Evolutionary conservation across 2,888 invertebrate genomes (phyloP).

Genomic region (Achlya flavicornis): DNA sequence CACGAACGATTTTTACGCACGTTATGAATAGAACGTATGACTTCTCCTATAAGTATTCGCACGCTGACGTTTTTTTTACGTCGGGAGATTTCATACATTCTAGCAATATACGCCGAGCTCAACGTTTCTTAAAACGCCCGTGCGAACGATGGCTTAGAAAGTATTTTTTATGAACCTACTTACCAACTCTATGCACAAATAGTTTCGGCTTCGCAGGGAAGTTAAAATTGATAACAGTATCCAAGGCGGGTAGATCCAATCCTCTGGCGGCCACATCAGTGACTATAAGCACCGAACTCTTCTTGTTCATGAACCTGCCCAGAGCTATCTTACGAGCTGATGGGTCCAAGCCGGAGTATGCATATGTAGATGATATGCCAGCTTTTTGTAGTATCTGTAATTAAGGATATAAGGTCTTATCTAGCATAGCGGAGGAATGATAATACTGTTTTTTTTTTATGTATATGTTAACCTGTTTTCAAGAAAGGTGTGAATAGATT

Average conservation of each 20-base stretch:
- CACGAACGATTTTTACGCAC: too few species aligned
- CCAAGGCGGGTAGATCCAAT: conserved; percentile 97
- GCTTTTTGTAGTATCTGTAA: conserved; percentile 88
- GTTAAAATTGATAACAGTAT: conserved; percentile 98
- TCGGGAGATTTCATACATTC: too few species aligned
- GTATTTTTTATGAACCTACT: conserved; percentile 49
- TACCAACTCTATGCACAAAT: conserved; percentile 99
- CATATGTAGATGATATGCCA: conserved; percentile 92
- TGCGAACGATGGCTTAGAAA: too few species aligned
- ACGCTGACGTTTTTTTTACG: too few species aligned
- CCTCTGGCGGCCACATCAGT: conserved; percentile 99
- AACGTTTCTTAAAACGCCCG: too few species aligned
- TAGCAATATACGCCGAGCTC: too few species aligned
- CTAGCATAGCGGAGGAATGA: too few species aligned
- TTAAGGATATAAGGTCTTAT: neutral
- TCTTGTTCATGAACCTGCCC: conserved; percentile 92
- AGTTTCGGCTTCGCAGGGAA: conserved; percentile 98
- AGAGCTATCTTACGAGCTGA: conserved; percentile 97
- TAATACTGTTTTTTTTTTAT: too few species aligned
- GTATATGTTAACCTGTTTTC: too few species aligned
- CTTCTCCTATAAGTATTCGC: too few species aligned
- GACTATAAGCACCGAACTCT: conserved; percentile 93
- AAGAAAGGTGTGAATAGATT: too few species aligned
- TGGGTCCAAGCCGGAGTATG: conserved; percentile 97
- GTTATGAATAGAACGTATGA: too few species aligned